A percentile compares a stretch with the other conserved stretches of the same genome.
phyloP scores from a whole-genome alignment of 2,113 vertebrate genomes.

The Notechis scutatus region DNA sequence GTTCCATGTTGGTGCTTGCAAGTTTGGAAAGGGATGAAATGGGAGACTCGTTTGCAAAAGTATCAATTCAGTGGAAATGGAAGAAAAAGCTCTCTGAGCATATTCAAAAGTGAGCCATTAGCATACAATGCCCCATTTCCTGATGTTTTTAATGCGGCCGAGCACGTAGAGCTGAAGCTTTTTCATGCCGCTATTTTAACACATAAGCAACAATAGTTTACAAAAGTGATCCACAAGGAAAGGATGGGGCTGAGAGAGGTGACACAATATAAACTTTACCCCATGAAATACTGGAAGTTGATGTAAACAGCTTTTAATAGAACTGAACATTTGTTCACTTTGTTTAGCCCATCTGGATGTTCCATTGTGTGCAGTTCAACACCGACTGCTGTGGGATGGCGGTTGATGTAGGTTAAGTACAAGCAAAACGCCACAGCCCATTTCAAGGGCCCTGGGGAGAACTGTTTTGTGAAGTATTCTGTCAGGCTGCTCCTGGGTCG shows the following conservation, averaged over 20 bases:
- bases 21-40: not conserved
- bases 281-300: conserved; percentile 80
- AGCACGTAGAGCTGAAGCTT: conserved; percentile 21
- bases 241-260: conserved; percentile 53
- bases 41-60: not conserved
- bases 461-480: conserved; percentile 64
- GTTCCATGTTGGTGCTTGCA: accelerated
- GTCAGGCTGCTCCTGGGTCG: conserved; percentile 53
- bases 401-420: conserved; percentile 82
- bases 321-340: conserved; percentile 75
- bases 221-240: conserved; percentile 14
- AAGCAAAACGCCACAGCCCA: conserved; percentile 70
- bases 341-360: conserved; percentile 88
- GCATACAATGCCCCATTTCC: conserved; percentile 45
- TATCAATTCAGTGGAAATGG: conserved; percentile 34
- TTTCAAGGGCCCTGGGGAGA: conserved; percentile 69
- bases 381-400: conserved; percentile 72
- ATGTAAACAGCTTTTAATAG: conserved; percentile 90
- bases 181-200: conserved; percentile 37
- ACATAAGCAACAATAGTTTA: conserved; percentile 59
- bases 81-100: conserved; percentile 27
- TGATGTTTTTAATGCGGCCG: not conserved
- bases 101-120: conserved; percentile 18
- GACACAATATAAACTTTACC: conserved; percentile 74
- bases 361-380: conserved; percentile 79